Evolutionary conservation across 1,140 invertebrate species (phyloP).

Genomic region (Philaenus spumarius): DNA sequence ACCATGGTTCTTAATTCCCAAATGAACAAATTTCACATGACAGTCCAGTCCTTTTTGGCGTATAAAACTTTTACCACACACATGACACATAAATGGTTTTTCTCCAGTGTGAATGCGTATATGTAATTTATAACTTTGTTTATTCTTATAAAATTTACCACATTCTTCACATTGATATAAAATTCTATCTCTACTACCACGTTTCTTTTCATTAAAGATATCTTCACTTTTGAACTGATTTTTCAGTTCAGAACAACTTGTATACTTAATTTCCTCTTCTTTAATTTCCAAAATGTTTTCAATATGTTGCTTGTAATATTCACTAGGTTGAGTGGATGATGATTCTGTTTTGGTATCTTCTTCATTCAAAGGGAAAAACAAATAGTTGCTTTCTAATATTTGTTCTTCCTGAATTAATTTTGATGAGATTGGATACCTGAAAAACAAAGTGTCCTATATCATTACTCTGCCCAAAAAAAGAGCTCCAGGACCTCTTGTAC

Average conservation of each 20-base stretch:
- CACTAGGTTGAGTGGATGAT: not conserved
- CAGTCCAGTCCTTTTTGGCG: not conserved
- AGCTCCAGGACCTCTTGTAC: too few relatives aligned
- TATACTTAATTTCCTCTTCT: not conserved
- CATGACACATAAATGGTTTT: slow-evolving; percentile 11
- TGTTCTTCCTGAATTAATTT: too few relatives aligned
- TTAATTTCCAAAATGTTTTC: not conserved
- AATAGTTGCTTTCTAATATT: too few relatives aligned
- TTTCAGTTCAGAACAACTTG: not conserved
- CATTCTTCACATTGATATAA: slow-evolving; percentile 16
- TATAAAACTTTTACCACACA: slow-evolving; percentile 19
- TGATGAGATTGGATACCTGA: too few relatives aligned
- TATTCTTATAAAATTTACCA: slow-evolving; percentile 3
- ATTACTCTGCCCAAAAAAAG: too few relatives aligned
- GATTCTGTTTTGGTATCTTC: too few relatives aligned
- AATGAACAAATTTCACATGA: slow-evolving; percentile 13
- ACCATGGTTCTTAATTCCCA: not conserved
- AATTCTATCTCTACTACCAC: not conserved
- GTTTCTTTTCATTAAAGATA: not conserved
- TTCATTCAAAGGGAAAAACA: too few relatives aligned
- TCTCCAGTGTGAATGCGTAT: slow-evolving; percentile 6
- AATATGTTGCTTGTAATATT: not conserved
- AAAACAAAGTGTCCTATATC: too few relatives aligned
- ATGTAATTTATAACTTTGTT: slow-evolving; percentile 6
- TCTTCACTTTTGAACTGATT: not conserved